Evolutionary conservation across 2,113 vertebrate genomes (phyloP).

Genomic region (Damaliscus lunatus): DNA sequence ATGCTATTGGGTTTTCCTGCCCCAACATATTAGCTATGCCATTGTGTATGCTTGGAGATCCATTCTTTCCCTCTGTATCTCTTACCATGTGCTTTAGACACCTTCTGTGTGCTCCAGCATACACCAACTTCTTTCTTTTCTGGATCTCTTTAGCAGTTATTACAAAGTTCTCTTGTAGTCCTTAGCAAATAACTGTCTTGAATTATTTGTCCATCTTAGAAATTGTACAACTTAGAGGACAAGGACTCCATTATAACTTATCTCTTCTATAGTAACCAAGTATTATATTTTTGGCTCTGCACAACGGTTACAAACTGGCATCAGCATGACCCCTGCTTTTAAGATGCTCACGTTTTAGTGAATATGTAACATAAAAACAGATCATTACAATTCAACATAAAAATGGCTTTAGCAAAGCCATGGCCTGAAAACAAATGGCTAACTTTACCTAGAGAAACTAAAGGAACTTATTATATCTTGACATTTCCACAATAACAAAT

Average conservation of each 20-base stretch:
- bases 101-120: not conserved
- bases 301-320: not conserved
- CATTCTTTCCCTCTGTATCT: not conserved
- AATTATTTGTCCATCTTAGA: not conserved
- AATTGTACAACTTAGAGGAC: not conserved
- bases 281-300: not conserved
- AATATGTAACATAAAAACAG: not conserved
- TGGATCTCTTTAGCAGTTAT: not conserved
- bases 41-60: not conserved
- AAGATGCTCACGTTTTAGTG: not conserved
- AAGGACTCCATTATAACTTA: not conserved
- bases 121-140: not conserved
- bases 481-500: not conserved
- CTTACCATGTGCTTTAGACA: not conserved
- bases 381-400: not conserved
- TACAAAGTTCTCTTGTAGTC: not conserved
- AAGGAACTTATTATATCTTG: not conserved
- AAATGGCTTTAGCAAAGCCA: not conserved
- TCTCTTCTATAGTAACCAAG: not conserved
- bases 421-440: not conserved
- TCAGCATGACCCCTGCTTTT: not conserved
- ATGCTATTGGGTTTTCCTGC: not conserved
- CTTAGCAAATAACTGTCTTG: not conserved
- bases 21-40: not conserved
- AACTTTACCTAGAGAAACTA: not conserved